These are phyloP conservation scores for Nixonia krombeini DNA, from an alignment of 1,140 invertebrate species.

Conservation along the genomic window DNA sequence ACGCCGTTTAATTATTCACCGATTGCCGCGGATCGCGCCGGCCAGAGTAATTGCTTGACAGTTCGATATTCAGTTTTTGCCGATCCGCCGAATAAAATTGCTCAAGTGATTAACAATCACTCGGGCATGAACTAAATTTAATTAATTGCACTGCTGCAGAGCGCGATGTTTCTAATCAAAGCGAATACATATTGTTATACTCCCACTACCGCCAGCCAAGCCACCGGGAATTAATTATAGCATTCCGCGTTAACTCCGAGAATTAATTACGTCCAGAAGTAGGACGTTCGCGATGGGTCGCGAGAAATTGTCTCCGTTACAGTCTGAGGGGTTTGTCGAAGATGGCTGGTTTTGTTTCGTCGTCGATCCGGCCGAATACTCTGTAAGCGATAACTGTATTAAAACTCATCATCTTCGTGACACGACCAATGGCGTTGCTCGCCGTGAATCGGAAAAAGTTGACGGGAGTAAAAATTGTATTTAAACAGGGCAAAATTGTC, in stretches of 20 bases:
- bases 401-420: no score
- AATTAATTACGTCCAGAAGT: constrained; percentile 66
- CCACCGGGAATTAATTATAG: constrained; percentile 65
- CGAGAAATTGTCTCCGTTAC: constrained; percentile 50
- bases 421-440: no score
- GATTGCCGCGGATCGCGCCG: no score
- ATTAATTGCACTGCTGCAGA: constrained; percentile 59
- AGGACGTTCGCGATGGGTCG: constrained; percentile 52
- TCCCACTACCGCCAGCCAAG: constrained; percentile 43
- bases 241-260: constrained; percentile 63
- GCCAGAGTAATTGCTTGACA: not conserved
- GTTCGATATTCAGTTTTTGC: not conserved
- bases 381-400: no score
- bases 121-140: constrained; percentile 57
- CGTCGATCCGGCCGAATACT: no score
- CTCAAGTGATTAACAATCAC: constrained; percentile 53
- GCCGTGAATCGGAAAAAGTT: no score
- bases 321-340: constrained; percentile 41
- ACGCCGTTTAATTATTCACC: no score
- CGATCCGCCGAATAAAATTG: no score
- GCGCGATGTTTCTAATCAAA: constrained; percentile 56
- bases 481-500: no score
- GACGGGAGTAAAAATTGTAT: no score
- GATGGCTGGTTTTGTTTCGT: constrained; percentile 34
- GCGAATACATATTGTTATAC: constrained; percentile 59